Base-by-base conservation (phyloP, 2,797 vertebrate genomes). In the Neostethus bicornis region DNA sequence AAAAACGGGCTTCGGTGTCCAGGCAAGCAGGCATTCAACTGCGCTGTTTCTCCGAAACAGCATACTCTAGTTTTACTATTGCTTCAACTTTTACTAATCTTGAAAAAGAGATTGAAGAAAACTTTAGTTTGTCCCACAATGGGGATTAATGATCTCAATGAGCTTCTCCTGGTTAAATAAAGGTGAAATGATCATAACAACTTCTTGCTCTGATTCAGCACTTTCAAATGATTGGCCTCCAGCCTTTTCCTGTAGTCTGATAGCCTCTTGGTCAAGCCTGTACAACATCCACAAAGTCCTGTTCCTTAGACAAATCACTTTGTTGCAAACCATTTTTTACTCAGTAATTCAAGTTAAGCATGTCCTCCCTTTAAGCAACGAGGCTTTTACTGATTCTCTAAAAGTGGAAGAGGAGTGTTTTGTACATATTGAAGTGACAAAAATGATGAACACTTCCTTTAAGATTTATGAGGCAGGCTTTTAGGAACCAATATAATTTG, bases 201-300 rank as follows among this genome's bases (percentile, higher is more conserved):
- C 49, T 58, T 35, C 48, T 70, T 42, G 60, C 0, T 75, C 81
- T 85, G 81, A 88, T 64, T 80, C 66, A 61, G 70, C 38, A 24
- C 21, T 74, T 79, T 67, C 16, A 25, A 47, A 51, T 47, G 56
- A 57, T 64, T 7, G 19, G 67, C 68, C 56, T 66, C 51, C 39
- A 19, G 7, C 17, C 57, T 69, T 28, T 59, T 79, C 69, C 53
- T 87, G 89, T 17, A 88, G 87, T 58, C 90, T 2, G 94, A 95
- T 79, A 93, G 90, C 19, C 88, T 88, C 5, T 86, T 92, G 51
- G 90, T 93, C 79, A 87, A 94, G 48, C 91, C 94, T 85, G 77
- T 92, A 26, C 72, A 78, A 25, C 66, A 32, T 20, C 87, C 1
- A 0, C 89, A 32, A 12, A 92, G 63, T 35, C 87, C 80, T 92